Evolutionary conservation across 2,113 vertebrate genomes (phyloP).

Genomic region (Circaetus gallicus): DNA sequence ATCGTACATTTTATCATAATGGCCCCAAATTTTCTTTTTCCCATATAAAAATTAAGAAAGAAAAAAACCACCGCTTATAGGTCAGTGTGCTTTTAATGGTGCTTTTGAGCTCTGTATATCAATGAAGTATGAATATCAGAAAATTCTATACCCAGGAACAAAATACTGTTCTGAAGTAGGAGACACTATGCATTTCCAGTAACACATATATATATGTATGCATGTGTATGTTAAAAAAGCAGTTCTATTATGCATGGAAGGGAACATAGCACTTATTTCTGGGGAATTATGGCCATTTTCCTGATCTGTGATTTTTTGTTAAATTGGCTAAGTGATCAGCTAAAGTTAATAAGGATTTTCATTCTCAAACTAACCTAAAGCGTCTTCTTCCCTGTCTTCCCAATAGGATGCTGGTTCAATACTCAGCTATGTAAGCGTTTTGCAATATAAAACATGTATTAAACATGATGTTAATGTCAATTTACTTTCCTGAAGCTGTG

Average conservation of each 20-base stretch:
- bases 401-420: neutral
- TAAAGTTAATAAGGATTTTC: neutral
- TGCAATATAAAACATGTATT: neutral
- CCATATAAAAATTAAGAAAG: neutral
- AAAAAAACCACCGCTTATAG: neutral
- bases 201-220: fast-evolving
- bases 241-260: neutral
- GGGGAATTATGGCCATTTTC: neutral
- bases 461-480: neutral
- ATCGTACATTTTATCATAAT: neutral
- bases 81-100: neutral
- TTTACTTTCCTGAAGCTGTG: neutral
- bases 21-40: neutral
- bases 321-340: neutral
- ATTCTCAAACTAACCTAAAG: neutral
- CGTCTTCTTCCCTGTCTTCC: neutral
- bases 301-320: neutral
- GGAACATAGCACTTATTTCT: neutral
- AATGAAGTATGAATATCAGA: neutral
- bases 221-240: neutral
- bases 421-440: neutral
- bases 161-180: neutral
- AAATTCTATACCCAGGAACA: neutral
- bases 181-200: neutral
- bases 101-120: neutral